Evolutionary conservation across 2,888 invertebrate genomes (phyloP).

Genomic region (Calliopum simillimum): DNA sequence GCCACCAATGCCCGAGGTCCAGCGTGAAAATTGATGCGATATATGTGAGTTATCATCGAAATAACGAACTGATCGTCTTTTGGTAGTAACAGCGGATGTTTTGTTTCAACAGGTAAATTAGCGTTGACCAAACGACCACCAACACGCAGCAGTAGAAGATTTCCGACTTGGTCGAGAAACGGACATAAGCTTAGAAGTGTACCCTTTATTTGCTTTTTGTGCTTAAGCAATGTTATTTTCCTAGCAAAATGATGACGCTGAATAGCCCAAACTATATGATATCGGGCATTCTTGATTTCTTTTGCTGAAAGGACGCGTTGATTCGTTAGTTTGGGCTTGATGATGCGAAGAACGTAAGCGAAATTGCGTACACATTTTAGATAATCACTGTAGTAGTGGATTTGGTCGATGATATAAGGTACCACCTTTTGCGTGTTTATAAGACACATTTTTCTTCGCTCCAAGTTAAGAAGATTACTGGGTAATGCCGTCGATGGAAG

Average conservation of each 20-base stretch:
- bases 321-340: too few species aligned
- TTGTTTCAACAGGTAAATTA: conserved; percentile 1
- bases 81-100: conserved; percentile 33
- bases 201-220: not conserved
- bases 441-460: too few species aligned
- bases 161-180: not conserved
- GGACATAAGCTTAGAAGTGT: not conserved
- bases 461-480: too few species aligned
- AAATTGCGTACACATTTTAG: too few species aligned
- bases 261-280: not conserved
- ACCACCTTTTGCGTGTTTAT: too few species aligned
- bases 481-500: too few species aligned
- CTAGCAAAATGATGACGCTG: not conserved
- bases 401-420: too few species aligned
- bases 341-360: too few species aligned
- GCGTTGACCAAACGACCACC: conserved; percentile 28
- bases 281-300: not conserved
- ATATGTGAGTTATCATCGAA: conserved; percentile 28
- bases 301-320: too few species aligned
- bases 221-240: not conserved
- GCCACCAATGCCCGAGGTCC: conserved; percentile 18
- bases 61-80: conserved; percentile 23
- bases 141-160: conserved; percentile 17
- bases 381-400: too few species aligned
- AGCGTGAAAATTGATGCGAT: conserved; percentile 24